Evolutionary conservation across 2,113 vertebrate species (phyloP), one percentile per base, ranked within the genome.

Genomic region (Scomber scombrus): DNA sequence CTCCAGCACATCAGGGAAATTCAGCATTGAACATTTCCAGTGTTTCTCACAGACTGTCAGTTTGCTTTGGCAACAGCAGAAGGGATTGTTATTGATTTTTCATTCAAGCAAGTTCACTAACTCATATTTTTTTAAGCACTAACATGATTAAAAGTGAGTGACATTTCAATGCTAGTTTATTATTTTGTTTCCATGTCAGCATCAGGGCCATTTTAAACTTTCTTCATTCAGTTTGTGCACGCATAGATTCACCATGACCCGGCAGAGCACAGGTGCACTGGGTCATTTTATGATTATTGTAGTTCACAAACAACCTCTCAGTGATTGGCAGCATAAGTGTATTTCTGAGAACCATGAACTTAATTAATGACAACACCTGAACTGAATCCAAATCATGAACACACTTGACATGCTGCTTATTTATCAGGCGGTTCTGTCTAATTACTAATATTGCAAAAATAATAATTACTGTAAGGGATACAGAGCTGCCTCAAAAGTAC

Each of bases 41-140:
- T 2, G 5, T 83, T 89, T 89, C 90, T 81, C 85, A 91, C 79
- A 80, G 76, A 76, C 29, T 0, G 12, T 80, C 56, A 4, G 87
- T 91, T 87, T 87, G 62, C 77, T 85, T 91, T 91, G 89, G 89
- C 87, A 87, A 77, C 78, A 34, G 67, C 18, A 16, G 21, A 55
- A 74, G 15, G 7, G 11, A 50, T 62, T 43, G 8, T 79, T 81
- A 84, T 78, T 90, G 74, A 86, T 71, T 83, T 84, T 88, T 81
- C 51, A 75, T 80, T 80, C 13, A 34, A 50, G 46, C 49, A 8
- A 85, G 51, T 49, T 78, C 67, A 56, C 21, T 11, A 75, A 54
- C 55, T 84, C 45, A 0, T 67, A 45, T 56, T 78, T 83, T 49
- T 63, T 73, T 8, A 49, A n/a, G 11, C 60, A 19, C 14, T 49